Base-by-base conservation (phyloP, 2,797 vertebrate species). In the Danio kyathit region DNA sequence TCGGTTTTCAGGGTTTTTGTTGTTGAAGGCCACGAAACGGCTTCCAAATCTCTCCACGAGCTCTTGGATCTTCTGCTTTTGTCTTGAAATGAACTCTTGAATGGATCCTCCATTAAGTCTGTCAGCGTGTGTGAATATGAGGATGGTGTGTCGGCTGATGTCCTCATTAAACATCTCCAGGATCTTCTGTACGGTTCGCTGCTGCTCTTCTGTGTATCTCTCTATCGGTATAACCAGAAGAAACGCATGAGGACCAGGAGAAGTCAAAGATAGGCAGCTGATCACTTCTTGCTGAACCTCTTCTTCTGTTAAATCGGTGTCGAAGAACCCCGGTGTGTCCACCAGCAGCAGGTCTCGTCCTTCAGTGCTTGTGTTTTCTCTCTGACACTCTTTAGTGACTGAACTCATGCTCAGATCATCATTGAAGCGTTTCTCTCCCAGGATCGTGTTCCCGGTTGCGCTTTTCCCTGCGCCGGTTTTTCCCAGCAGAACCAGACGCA, bases 231-330 rank as follows among this genome's bases (percentile, higher is more conserved):
- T 52, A 1, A 86, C 63, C 5, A 88, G 70, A 8, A 88, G 82
- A 40, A 86, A 70, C 0, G 5, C 87, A 49, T 88, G 86, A 13
- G 85, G 87, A 69, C 87, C 87, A 9, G 87, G 87, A 21, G 41
- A 71, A 76, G 59, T 77, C 71, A 86, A 71, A 3, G 1, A 5
- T 60, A 86, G 3, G 29, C 29, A 29, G 29, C 29, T 29, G 29
- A 21, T 8, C 0, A 85, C 1, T 51, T 86, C 83, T 1, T 38
- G 5, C 0, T 46, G 0, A 0, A 92, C 48, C 56, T 93, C 4
- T 8, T 44, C 11, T 13, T n/a, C 11, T 43, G 52, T 56, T 9
- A 41, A 6, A 0, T 43, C 40, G 0, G 71, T 61, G 44, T 74
- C 14, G 7, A 5, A 61, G 5, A 74, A 48, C 0, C 0, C 72